Evolutionary conservation across 1,140 invertebrate genomes (phyloP), one percentile per base, ranked within the genome.

Genomic region (Zaprionus tsacasi): DNA sequence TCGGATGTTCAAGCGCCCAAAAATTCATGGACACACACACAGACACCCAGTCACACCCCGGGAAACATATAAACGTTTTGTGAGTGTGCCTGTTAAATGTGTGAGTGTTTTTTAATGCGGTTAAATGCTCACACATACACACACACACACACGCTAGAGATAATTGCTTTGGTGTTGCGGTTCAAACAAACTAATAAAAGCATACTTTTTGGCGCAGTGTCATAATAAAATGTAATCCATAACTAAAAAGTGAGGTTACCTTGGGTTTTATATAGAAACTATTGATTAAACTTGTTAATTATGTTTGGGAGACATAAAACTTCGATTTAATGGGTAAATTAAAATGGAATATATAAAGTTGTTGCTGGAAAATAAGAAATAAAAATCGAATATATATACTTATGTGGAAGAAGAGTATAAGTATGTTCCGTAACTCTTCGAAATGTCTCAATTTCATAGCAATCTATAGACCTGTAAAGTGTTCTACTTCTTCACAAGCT

Each of bases 1-100:
- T 80, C 79, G 72, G 80, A 67, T 72, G 82, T 83, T 81, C 69
- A 65, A 40, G 57, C 69, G 54, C 60, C 68, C 56, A 30, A 58
- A 71, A 55, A 71, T 71, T 71, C 68, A 15, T 48, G 54, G n/a
- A 64, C 27, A 48, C 48, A 40, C 50, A 52, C 27, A 45, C 35
- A 57, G 0, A 15, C 7, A 67, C 76, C 56, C 60, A 69, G 27
- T 21, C 60, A 65, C 30, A 58, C 35, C 10, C 48, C 15, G 48
- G 25, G 13, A 63, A 12, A 33, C 15, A 66, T 40, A 56, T 45
- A 56, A 35, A 6, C 50, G 25, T 56, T 56, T 25, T 57, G 30
- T 6, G 36, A 25, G 48, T 50, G 21, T 21, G 17, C 56, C 43
- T 48, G 52, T 48, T 54, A 61, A 21, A 70, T 77, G 71, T 60